These are phyloP conservation scores for Eurystomus glaucurus DNA, from an alignment of 2,797 vertebrate species.

Conservation along the genomic window DNA sequence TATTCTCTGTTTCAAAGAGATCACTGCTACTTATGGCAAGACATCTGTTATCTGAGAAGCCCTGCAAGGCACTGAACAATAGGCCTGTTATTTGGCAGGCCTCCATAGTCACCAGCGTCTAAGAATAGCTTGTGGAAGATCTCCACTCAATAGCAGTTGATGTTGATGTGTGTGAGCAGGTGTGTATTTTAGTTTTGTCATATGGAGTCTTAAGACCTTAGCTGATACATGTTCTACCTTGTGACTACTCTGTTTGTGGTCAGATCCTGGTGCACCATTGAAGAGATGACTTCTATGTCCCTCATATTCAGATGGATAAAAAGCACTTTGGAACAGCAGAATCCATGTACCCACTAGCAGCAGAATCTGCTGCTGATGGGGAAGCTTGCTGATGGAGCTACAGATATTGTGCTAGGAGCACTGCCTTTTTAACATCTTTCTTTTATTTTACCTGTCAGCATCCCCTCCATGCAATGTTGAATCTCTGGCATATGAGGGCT, in stretches of 20 bases:
- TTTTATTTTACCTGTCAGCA: neutral
- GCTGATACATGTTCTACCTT: neutral
- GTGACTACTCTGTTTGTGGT: neutral
- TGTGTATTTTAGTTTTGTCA: neutral
- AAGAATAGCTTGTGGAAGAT: conserved; percentile 43
- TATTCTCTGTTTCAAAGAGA: conserved; percentile 43
- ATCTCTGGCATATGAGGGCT: neutral
- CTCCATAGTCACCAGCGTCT: neutral
- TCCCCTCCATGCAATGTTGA: neutral
- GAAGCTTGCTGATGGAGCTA: neutral
- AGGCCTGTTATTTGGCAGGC: conserved; percentile 38
- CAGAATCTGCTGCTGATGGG: fast-evolving
- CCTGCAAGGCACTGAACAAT: conserved; percentile 56
- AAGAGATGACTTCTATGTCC: neutral
- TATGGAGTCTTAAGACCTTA: neutral
- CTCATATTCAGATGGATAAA: neutral
- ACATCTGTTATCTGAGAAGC: conserved; percentile 59
- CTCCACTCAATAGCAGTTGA: neutral
- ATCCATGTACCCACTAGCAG: neutral
- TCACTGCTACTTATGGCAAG: conserved; percentile 18
- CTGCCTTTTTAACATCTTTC: neutral
- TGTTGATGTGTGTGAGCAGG: neutral
- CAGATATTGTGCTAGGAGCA: neutral
- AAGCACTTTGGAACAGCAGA: neutral
- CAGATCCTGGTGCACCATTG: neutral